Base-by-base conservation (phyloP, 2,888 invertebrate genomes). In the Amphiduros pacificus region DNA sequence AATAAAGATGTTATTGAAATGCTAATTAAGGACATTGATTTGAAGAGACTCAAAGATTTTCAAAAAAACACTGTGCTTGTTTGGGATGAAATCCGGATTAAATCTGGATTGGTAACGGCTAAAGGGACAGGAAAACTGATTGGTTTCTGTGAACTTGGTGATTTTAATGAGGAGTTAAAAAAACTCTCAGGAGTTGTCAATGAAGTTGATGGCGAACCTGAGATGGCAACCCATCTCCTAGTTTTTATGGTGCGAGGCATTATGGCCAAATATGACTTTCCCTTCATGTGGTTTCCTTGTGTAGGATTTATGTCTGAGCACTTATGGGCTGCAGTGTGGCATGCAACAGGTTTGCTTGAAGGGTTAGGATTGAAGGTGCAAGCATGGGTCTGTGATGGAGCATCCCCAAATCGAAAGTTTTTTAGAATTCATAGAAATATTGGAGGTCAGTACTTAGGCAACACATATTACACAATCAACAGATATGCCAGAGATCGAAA, bases 221-320 rank as follows among this genome's bases (percentile, higher is more conserved):
- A 22, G 11, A 4, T 55, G 6, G 41, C 40, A 22, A 55, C n/a
- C 20, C 40, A 44, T 27, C 20, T 55, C 9, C 41, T 55, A n/a
- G 55, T 55, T 6, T 32, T 55, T 20, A 55, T 55, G 55, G 55
- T 55, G 9, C 40, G 55, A 5, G 55, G 55, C 20, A 55, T 55
- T 5, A 41, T 40, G 27, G 27, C 55, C n/a, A n/a, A 41, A 24
- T 55, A 40, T 17, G 44, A 55, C 28, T 11, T 14, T 27, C 52
- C 52, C 5, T 51, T 51, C 28, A 44, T 55, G n/a, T 55, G 40
- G 27, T 55, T 24, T 44, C 41, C 55, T 11, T 40, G 27, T 17
- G n/a, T 20, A 14, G 44, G 41, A 22, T 40, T 55, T 24, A 17
- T n/a, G 24, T 14, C 55, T 24, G 44, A 55, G 14, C 4, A 32